Conservation (phyloP, 1,140 invertebrate genomes). For the Popillia japonica region DNA sequence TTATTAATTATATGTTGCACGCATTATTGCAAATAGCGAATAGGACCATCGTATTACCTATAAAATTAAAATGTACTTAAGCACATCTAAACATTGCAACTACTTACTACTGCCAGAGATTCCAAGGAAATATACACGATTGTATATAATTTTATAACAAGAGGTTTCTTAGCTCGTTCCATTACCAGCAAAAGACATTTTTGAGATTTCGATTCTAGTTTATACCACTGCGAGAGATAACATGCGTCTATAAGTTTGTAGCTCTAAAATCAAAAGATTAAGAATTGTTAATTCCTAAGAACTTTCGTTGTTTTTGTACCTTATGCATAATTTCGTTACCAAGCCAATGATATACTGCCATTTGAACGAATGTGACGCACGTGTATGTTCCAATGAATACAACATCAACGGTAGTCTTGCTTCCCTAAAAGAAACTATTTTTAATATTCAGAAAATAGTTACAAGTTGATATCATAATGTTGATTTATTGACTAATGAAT, state of each 20-base stretch:
- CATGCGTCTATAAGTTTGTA: not conserved
- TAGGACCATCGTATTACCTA: not conserved
- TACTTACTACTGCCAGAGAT: not conserved
- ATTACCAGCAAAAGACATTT: not conserved
- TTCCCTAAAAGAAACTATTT: not conserved
- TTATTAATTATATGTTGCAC: not conserved
- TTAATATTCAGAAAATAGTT: no score
- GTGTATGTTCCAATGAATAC: not conserved
- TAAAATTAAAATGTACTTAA: not conserved
- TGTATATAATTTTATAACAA: not conserved
- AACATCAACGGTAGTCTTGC: no score
- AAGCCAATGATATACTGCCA: not conserved
- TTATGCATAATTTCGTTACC: no score
- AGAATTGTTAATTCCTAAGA: not conserved
- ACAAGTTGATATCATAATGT: no score
- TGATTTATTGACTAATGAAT: no score
- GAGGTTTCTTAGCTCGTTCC: slow-evolving; percentile 17
- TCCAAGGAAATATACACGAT: not conserved
- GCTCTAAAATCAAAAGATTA: not conserved
- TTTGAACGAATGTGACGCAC: not conserved
- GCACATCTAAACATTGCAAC: not conserved
- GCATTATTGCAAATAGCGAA: not conserved
- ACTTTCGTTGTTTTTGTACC: not conserved
- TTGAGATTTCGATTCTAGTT: not conserved
- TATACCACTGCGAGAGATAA: slow-evolving; percentile 9